These are phyloP conservation scores for Cassiopea andromeda DNA, from an alignment of 30 jellyfish, hydroid and myxozoan species.

Conservation along the genomic window DNA sequence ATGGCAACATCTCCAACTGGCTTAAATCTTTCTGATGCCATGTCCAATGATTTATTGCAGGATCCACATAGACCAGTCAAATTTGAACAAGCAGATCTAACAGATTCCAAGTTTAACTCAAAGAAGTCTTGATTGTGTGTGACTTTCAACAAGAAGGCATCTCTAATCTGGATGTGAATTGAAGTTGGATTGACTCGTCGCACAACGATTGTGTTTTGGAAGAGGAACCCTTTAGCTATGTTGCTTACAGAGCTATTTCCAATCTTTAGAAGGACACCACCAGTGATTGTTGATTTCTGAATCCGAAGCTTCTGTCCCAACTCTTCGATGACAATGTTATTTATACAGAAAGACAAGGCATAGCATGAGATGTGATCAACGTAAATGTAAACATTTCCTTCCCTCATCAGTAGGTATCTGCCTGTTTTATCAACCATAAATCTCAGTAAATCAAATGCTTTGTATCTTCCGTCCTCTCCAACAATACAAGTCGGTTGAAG, in stretches of 20 bases:
- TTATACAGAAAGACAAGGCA: conserved; percentile 37
- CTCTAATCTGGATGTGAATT: conserved; percentile 8
- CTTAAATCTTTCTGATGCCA: conserved; percentile 10
- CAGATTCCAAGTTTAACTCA: neutral
- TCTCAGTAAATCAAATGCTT: conserved; percentile 37
- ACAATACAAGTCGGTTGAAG: conserved; percentile 19
- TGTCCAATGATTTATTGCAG: conserved; percentile 10
- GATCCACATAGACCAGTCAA: conserved; percentile 62
- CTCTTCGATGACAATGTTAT: conserved; percentile 16
- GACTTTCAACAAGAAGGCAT: conserved; percentile 1
- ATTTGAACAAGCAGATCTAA: conserved; percentile 10
- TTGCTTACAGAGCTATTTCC: neutral
- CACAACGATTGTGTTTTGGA: conserved; percentile 1
- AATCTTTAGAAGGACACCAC: neutral
- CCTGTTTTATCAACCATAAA: conserved; percentile 24
- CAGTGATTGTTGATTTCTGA: neutral
- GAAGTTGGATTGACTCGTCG: conserved; percentile 9
- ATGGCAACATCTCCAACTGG: conserved; percentile 26
- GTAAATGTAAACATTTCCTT: neutral
- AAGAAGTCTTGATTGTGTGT: neutral
- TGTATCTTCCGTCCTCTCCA: conserved; percentile 41
- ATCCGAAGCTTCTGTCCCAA: neutral
- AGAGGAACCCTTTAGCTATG: conserved; percentile 2
- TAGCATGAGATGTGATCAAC: conserved; percentile 60
- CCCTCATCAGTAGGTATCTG: conserved; percentile 29